Base-by-base conservation (phyloP, 1,140 invertebrate genomes). In the Platyscapa corneri region DNA sequence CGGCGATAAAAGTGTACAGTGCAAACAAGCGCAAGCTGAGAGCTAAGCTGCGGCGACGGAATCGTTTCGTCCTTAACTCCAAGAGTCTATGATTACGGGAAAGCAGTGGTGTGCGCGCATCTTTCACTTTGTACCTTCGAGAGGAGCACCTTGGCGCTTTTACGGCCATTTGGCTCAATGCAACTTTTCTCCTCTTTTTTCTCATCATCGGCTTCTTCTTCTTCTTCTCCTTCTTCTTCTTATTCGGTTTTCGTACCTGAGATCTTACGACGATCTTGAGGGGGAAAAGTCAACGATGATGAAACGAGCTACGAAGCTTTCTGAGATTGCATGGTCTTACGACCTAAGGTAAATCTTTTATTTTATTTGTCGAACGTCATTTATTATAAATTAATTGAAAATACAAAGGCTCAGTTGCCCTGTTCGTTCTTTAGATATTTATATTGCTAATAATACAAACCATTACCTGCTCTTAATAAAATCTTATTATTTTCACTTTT, bases 11-110 rank as follows among this genome's bases (percentile, higher is more conserved):
- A 78, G 10, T 37, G n/a, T 12, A 46, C 32, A 67, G 39, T 30
- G 60, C 39, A 65, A 80, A 80, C 60, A 67, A 77, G 46, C 5
- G n/a, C n/a, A n/a, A n/a, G n/a, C n/a, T n/a, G 49, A 56, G 46
- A 18, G n/a, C 8, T 23, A 77, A 30, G n/a, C 27, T 49, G 27
- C 27, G 74, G 74, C 2, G 30, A 37, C 16, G 32, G 56, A 23
- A 30, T 14, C 0, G 56, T 34, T 53, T 39, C 39, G 64, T 70
- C 20, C 42, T 67, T 70, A 39, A 60, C 75, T 49, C 39, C 64
- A 30, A 30, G 79, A 81, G 64, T 53, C 39, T 70, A 64, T 80
- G 78, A 80, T 80, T 80, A 67, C 64, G 39, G 37, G 78, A 67
- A 80, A 80, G 39, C 78, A 37, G 18, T 10, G 27, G 10, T 23